A percentile compares a stretch with the other conserved stretches of the same genome.
Evolutionary conservation across 2,797 vertebrate genomes (phyloP).

Genomic region (Furcifer pardalis): DNA sequence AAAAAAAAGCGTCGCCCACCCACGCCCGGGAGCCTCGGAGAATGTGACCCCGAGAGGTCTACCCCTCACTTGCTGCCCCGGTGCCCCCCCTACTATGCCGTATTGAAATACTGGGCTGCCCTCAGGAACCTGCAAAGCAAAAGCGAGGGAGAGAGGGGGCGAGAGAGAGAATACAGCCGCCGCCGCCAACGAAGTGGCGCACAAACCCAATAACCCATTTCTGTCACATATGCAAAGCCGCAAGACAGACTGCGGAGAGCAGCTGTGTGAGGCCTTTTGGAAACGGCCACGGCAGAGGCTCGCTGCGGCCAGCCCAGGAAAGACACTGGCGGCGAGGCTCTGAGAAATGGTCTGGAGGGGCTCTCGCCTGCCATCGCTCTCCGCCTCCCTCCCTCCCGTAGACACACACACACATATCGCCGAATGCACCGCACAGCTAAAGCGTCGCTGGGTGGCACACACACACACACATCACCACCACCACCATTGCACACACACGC

Average conservation of each 20-base stretch:
- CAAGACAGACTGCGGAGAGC: conserved; percentile 62
- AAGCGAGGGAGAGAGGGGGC: too few species aligned
- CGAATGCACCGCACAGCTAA: conserved; percentile 39
- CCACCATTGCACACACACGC: conserved; percentile 4
- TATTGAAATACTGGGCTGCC: conserved; percentile 28
- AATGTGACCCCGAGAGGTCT: conserved; percentile 63
- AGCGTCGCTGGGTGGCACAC: conserved; percentile 51
- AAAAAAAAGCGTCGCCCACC: background rate
- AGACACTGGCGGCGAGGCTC: conserved; percentile 36
- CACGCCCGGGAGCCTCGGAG: conserved; percentile 33
- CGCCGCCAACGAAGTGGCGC: background rate
- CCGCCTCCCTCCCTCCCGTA: conserved; percentile 8
- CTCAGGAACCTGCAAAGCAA: conserved; percentile 41
- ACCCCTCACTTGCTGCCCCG: conserved; percentile 66
- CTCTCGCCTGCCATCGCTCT: conserved; percentile 40
- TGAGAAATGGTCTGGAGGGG: conserved; percentile 4
- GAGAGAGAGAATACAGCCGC: background rate
- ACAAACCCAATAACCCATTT: conserved; percentile 60
- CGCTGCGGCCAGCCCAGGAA: conserved; percentile 36
- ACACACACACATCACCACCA: conserved; percentile 32
- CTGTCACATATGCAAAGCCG: conserved; percentile 70
- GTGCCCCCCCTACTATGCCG: conserved; percentile 27
- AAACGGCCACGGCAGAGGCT: conserved; percentile 60
- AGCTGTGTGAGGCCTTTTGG: conserved; percentile 68
- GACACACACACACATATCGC: background rate